Conservation (phyloP, 2,888 invertebrate genomes). For the Eristalis pertinax region DNA sequence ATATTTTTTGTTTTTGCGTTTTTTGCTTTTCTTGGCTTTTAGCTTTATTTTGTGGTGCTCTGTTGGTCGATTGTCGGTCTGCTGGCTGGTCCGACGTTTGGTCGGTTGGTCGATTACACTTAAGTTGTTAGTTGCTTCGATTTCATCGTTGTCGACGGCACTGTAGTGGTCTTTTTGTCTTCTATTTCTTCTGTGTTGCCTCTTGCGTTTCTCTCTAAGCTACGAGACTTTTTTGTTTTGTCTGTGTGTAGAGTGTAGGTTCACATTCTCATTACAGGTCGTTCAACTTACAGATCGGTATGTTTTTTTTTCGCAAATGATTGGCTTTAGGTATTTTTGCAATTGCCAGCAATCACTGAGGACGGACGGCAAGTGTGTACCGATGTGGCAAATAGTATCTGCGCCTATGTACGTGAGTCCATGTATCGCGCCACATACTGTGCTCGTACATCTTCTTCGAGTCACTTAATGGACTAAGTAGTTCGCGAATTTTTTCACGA, state of each 20-base stretch:
- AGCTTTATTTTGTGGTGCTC: constrained; percentile 51
- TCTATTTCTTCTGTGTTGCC: constrained; percentile 27
- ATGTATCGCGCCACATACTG: constrained; percentile 1
- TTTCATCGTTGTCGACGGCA: constrained; percentile 51
- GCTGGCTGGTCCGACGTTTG: constrained; percentile 25
- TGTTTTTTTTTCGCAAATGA: constrained; percentile 50
- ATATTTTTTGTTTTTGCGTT: too few species aligned
- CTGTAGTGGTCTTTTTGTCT: constrained; percentile 14
- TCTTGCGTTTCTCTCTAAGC: constrained; percentile 69
- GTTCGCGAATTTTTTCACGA: constrained; percentile 40
- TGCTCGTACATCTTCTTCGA: constrained; percentile 7
- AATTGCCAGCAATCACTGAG: constrained; percentile 50
- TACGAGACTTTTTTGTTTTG: constrained; percentile 45
- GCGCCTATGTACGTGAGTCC: constrained; percentile 14
- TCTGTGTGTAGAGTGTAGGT: constrained; percentile 64
- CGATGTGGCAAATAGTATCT: constrained; percentile 42
- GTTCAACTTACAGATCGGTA: constrained; percentile 64
- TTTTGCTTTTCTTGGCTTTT: constrained; percentile 18
- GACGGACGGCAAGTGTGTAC: constrained; percentile 27
- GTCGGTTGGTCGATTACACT: constrained; percentile 58
- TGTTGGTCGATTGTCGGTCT: constrained; percentile 29
- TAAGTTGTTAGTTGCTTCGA: constrained; percentile 65
- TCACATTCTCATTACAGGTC: constrained; percentile 73
- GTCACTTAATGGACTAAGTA: constrained; percentile 20
- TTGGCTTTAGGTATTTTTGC: constrained; percentile 64